Percentiles rank a stretch among this genome's conserved stretches.
These are phyloP conservation scores for Ciconia stormi DNA, from an alignment of 2,113 vertebrate species.

Conservation along the genomic window DNA sequence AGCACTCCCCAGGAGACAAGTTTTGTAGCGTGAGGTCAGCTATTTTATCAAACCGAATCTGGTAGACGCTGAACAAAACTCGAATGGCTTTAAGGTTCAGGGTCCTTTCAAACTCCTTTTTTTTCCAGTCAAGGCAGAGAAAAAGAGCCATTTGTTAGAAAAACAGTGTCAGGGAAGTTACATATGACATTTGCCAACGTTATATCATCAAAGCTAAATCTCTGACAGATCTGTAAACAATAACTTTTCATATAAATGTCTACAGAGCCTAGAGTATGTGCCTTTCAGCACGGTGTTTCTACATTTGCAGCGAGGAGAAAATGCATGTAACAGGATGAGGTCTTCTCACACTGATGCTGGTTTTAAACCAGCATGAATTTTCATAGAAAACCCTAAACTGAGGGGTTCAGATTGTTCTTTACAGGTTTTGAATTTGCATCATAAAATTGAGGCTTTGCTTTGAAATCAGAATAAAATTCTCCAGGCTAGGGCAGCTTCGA, in stretches of 20 bases:
- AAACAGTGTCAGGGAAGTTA: conserved; percentile 38
- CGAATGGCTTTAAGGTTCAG: background rate
- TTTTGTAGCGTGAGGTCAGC: background rate
- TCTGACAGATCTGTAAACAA: conserved; percentile 56
- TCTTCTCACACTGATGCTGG: background rate
- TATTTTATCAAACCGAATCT: background rate
- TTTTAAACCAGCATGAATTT: background rate
- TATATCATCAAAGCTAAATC: conserved; percentile 44
- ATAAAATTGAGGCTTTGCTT: background rate
- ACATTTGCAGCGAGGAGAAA: background rate
- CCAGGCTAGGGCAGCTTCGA: background rate
- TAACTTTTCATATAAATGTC: background rate
- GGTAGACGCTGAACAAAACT: background rate
- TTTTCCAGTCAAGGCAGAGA: background rate
- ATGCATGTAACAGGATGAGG: background rate
- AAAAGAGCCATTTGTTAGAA: conserved; percentile 48
- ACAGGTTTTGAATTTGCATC: background rate
- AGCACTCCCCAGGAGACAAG: background rate
- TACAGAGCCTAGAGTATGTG: background rate
- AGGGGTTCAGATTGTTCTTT: background rate
- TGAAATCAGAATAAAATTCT: background rate
- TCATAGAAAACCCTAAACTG: background rate
- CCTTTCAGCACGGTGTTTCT: background rate
- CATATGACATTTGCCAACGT: conserved; percentile 13
- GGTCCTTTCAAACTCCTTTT: background rate